Base-by-base conservation (phyloP, 2,113 vertebrate genomes). In the Lasiurus cinereus region DNA sequence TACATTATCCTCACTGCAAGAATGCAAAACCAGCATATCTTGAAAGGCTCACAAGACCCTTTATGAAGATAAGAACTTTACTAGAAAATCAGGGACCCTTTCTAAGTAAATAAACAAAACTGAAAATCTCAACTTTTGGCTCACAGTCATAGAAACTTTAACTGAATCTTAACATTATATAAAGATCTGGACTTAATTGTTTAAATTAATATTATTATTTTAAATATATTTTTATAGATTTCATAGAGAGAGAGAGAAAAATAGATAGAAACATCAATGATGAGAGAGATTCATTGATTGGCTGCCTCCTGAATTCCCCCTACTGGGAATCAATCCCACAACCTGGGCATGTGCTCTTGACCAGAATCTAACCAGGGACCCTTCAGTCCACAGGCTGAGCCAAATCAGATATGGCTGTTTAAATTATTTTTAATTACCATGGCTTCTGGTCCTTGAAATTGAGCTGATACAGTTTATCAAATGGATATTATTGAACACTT, bases 1-100 rank as follows among this genome's bases (percentile, higher is more conserved):
- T 73, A 96, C 39, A 96, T 97, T 97, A 97, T 95, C 11, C 22
- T 96, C 88, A 91, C 97, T 94, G 88, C 46, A 96, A 95, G 90
- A 85, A 39, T 14, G 84, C 82, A 59, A 93, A 48, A 82, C 83
- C 88, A 96, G 94, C 16, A 73, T 95, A 82, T 90, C 90, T 95
- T 94, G 76, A 50, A 15, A 96, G 93, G 33, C 48, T 95, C 83
- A 82, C 4, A 5, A 0, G 8, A 88, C 93, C 56, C 70, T 98
- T 85, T 89, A 83, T 66, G 66, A 96, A 56, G 48, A 85, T 3
- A 79, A 69, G 67, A 76, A n/a, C 93, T 9, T 74, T 66, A n/a
- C 48, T 85, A 84, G 33, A 92, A 88, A n/a, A 78, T 19, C 64
- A 64, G 14, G 24, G 79, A 90, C 88, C 0, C 50, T 39, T 91